Percentiles rank a stretch among this genome's conserved stretches.
phyloP scores from a whole-genome alignment of 2,797 vertebrate genomes.

The Scolopax bukidnonensis region DNA sequence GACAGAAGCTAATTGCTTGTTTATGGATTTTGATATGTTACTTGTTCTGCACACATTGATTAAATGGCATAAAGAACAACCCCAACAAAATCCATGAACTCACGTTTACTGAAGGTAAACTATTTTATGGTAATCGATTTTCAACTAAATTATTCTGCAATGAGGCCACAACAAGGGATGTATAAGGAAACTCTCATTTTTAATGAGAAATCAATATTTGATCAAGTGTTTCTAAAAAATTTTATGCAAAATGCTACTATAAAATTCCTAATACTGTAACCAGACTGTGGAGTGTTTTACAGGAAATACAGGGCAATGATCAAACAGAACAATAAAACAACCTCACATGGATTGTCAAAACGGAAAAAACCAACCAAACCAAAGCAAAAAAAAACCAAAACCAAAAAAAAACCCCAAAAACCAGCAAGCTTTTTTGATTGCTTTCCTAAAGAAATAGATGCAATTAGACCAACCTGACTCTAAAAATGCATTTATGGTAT shows the following conservation, averaged over 20 bases:
- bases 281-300: not conserved
- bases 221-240: not conserved
- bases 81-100: not conserved
- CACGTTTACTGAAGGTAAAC: not conserved
- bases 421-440: not conserved
- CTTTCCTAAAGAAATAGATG: not conserved
- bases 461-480: not conserved
- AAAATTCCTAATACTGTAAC: not conserved
- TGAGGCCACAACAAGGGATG: not conserved
- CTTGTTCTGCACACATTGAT: not conserved
- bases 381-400: not conserved
- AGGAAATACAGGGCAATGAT: not conserved
- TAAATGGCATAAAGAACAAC: not conserved
- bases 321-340: not conserved
- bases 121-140: not conserved
- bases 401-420: not conserved
- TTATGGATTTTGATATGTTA: not conserved
- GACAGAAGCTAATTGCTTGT: not conserved
- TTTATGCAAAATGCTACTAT: not conserved
- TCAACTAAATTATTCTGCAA: not conserved
- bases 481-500: not conserved
- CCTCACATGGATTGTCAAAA: not conserved
- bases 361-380: too few relatives aligned
- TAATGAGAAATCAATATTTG: not conserved
- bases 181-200: not conserved